These are phyloP conservation scores for Lamellibrachia luymesi DNA, from an alignment of 1,140 invertebrate species.

Conservation along the genomic window DNA sequence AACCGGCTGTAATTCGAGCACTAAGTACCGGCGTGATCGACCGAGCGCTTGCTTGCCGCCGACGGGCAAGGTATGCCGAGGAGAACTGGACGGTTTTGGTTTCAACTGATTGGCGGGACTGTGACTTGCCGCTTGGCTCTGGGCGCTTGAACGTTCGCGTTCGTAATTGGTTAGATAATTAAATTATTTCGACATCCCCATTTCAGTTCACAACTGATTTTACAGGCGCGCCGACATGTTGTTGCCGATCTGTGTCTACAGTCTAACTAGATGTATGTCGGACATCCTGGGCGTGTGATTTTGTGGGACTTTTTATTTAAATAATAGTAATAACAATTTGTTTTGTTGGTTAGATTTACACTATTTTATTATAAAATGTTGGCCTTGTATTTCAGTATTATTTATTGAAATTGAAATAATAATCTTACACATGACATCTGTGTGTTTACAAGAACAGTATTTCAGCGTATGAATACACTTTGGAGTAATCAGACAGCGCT, in stretches of 20 bases:
- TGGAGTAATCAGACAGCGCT: too few relatives aligned
- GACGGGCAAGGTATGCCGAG: not conserved
- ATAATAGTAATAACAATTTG: not conserved
- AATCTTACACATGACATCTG: too few relatives aligned
- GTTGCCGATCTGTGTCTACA: not conserved
- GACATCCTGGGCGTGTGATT: not conserved
- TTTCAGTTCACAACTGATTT: not conserved
- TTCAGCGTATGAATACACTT: too few relatives aligned
- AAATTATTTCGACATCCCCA: not conserved
- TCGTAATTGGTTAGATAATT: not conserved
- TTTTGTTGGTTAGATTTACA: not conserved
- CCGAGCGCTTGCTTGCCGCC: not conserved
- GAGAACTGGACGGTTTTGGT: not conserved
- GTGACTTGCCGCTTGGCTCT: not conserved
- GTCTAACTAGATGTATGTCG: too few relatives aligned
- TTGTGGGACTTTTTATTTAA: too few relatives aligned
- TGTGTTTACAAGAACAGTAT: too few relatives aligned
- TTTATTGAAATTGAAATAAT: too few relatives aligned
- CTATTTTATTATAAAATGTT: not conserved
- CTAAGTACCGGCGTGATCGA: not conserved
- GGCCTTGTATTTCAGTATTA: not conserved
- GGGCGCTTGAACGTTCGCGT: not conserved
- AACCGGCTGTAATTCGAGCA: not conserved
- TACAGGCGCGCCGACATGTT: not conserved
- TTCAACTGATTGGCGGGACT: too few relatives aligned